phyloP scores from a whole-genome alignment of 2,113 vertebrate genomes.

The Illadopsis cleaveri region DNA sequence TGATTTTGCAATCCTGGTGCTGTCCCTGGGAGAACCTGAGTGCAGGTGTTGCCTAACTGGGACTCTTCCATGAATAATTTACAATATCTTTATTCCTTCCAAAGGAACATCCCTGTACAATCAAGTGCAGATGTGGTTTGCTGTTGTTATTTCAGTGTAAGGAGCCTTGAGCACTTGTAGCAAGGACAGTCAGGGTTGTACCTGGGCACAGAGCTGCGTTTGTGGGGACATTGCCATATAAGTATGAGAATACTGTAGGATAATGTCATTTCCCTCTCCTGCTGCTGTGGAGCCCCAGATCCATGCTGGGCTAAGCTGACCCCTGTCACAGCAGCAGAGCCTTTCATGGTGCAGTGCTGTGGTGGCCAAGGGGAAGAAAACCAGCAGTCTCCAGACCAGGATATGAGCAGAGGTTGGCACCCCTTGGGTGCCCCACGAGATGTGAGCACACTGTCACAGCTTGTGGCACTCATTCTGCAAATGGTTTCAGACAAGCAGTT shows the following conservation, averaged over 20 bases:
- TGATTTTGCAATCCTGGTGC: not conserved
- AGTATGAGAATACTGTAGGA: not conserved
- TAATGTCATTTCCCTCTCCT: not conserved
- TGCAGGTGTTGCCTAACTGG: not conserved
- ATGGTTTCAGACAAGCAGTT: not conserved
- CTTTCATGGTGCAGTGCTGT: not conserved
- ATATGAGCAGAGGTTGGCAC: not conserved
- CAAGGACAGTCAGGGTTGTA: not conserved
- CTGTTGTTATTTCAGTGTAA: not conserved
- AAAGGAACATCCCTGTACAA: not conserved
- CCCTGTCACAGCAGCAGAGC: not conserved
- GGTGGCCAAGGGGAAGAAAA: not conserved
- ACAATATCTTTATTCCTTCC: not conserved
- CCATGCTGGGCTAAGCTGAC: not conserved
- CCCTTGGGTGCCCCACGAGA: not conserved
- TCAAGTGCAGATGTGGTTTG: not conserved
- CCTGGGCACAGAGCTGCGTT: not conserved
- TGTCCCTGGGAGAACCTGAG: not conserved
- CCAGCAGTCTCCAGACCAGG: not conserved
- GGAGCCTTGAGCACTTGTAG: not conserved
- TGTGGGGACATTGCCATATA: not conserved
- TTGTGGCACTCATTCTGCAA: not conserved
- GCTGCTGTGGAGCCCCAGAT: not conserved
- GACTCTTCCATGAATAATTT: not conserved
- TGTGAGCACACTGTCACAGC: accelerated